Evolutionary conservation across 2,888 invertebrate genomes (phyloP).

Genomic region (Erebia epiphron): DNA sequence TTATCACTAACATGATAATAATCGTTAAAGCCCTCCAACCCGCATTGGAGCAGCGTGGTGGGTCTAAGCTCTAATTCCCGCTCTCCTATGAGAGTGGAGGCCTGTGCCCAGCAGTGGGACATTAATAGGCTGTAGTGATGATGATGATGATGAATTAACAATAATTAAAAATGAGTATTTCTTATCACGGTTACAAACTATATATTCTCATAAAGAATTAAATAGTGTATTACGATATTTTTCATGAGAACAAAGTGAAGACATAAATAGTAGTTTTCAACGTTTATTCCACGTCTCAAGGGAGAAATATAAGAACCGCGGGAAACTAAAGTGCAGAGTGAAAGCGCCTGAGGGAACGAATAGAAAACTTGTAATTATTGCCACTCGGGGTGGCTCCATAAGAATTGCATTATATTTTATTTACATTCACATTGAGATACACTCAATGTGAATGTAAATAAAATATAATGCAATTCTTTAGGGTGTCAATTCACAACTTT

Average conservation of each 20-base stretch:
- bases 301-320: constrained; percentile 35
- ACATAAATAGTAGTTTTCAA: constrained; percentile 37
- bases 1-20: no score
- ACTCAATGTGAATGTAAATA: not conserved
- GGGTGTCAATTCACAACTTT: not conserved
- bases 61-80: no score
- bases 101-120: no score
- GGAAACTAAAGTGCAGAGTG: constrained; percentile 21
- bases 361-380: constrained; percentile 25
- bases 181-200: not conserved
- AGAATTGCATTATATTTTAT: not conserved
- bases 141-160: no score
- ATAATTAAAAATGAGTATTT: no score
- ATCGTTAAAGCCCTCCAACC: no score
- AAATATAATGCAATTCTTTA: constrained; percentile 5
- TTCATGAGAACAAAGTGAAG: constrained; percentile 27
- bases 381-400: constrained; percentile 8
- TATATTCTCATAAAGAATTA: not conserved
- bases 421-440: no score
- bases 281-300: constrained; percentile 36
- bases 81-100: no score
- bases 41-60: no score
- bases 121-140: no score
- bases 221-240: not conserved
- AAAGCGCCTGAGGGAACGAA: constrained; percentile 15